Base-by-base conservation (phyloP, 1,140 invertebrate species). In the Heliothis subflexa region DNA sequence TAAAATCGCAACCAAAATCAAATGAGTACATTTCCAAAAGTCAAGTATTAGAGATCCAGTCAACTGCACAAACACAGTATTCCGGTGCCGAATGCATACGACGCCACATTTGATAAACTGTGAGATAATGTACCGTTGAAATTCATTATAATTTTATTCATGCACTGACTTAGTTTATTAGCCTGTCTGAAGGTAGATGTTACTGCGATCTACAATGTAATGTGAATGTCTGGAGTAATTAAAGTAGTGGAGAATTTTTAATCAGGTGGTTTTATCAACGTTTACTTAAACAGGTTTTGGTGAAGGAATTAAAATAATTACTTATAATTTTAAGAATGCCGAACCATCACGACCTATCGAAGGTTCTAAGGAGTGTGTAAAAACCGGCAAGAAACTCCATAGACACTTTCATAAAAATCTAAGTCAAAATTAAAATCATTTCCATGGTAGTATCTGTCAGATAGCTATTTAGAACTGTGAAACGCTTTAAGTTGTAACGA, bases 81-180 rank as follows among this genome's bases (percentile, higher is more conserved):
- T 76, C 71, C 70, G 54, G 71, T 80, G 78, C 64, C 79, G 81
- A 83, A 88, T 90, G 88, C 88, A 91, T 88, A 87, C 88, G 83
- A 82, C 81, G 86, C 81, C 82, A 83, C 84, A 84, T 89, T 88
- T 90, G 89, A 90, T 88, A 83, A 89, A 84, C 80, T 83, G 82
- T 77, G 84, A 81, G 85, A 88, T 87, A 89, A 89, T 86, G 81
- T 83, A 82, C 85, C 78, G 80, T 77, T 81, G 85, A 85, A 90
- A 91, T 92, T 91, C 88, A 92, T 92, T 88, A 90, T 91, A 84
- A 91, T 89, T 92, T 91, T 91, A 91, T 91, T 90, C 89, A 91
- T 90, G 79, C 83, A 79, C 57, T 62, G 70, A 61, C 77, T 86
- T 61, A 80, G 81, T 81, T 85, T 84, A 84, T 81, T 82, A 80